These are phyloP conservation scores for Parazoanthus swiftii DNA, from an alignment of 92 coral and sea anemone genomes.

Conservation along the genomic window DNA sequence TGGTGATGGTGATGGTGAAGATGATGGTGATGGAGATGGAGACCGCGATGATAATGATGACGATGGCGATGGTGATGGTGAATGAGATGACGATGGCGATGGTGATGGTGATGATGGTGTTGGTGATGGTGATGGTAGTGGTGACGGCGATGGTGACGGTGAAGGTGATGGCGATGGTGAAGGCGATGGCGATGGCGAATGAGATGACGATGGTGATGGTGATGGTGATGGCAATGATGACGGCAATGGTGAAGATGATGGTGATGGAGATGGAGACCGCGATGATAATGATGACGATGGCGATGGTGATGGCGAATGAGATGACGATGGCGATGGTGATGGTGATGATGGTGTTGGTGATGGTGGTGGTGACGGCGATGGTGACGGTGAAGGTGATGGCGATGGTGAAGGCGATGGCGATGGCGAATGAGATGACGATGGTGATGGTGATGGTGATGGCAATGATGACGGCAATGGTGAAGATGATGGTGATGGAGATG, in stretches of 20 bases:
- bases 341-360: not conserved
- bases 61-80: not conserved
- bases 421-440: not conserved
- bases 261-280: not conserved
- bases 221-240: not conserved
- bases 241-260: not conserved
- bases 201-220: not conserved
- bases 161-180: not conserved
- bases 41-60: not conserved
- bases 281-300: not conserved
- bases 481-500: not conserved
- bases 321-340: not conserved
- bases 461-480: not conserved
- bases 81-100: not conserved
- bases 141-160: not conserved
- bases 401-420: not conserved
- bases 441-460: not conserved
- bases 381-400: not conserved
- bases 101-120: not conserved
- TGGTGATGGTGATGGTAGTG: not conserved
- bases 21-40: not conserved
- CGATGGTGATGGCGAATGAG: not conserved
- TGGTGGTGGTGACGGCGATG: not conserved
- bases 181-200: not conserved
- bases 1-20: not conserved